Percentiles rank a stretch among this genome's conserved stretches.
These are phyloP conservation scores for Bombus turneri DNA, from an alignment of 1,140 invertebrate genomes.

Conservation along the genomic window DNA sequence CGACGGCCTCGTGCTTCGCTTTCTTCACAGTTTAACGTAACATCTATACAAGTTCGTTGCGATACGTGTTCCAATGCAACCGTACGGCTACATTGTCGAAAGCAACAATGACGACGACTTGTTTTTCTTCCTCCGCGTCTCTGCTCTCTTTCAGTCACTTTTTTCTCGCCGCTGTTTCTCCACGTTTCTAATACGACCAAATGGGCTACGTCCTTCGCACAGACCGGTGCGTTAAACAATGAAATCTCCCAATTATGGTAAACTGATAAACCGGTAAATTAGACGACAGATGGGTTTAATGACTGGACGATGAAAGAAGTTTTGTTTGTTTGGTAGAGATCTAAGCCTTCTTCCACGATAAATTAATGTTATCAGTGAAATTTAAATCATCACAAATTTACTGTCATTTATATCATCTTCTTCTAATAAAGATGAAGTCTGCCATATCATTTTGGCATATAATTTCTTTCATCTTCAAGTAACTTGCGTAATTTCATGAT, in stretches of 20 bases:
- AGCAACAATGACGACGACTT: conserved; percentile 53
- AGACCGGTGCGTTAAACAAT: too few relatives aligned
- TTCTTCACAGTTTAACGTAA: conserved; percentile 63
- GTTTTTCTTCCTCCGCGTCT: conserved; percentile 21
- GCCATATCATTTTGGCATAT: too few relatives aligned
- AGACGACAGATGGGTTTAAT: neutral
- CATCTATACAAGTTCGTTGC: conserved; percentile 52
- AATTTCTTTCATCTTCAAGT: too few relatives aligned
- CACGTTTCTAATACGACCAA: too few relatives aligned
- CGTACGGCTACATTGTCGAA: conserved; percentile 46
- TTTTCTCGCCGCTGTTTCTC: conserved; percentile 6
- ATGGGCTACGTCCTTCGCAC: conserved; percentile 9
- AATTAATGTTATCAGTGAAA: neutral
- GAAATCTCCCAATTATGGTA: conserved; percentile 28
- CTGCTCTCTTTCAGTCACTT: conserved; percentile 1
- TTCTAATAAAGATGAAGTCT: too few relatives aligned
- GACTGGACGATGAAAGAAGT: neutral
- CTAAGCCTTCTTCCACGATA: neutral
- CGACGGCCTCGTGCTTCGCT: conserved; percentile 27
- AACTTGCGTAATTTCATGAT: too few relatives aligned
- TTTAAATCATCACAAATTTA: too few relatives aligned
- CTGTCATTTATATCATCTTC: too few relatives aligned
- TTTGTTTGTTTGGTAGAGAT: neutral
- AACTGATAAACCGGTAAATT: too few relatives aligned
- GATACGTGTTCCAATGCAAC: conserved; percentile 45